Base-by-base conservation (phyloP, 1,140 invertebrate genomes). In the Aphelinus certus region DNA sequence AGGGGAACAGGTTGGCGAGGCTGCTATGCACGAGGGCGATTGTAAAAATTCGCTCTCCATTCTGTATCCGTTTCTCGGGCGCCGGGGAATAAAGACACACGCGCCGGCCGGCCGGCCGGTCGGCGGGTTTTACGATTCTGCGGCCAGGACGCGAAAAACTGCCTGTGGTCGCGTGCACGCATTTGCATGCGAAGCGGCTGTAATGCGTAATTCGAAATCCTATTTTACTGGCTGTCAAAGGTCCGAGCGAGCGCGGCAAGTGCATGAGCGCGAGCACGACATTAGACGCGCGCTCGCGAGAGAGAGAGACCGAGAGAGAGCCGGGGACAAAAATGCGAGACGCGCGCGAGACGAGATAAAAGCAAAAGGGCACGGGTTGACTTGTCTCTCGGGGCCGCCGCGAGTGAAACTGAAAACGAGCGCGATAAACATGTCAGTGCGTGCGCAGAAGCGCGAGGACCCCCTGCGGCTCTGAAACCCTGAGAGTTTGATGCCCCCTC, bases 341-440 rank as follows among this genome's bases (percentile, higher is more conserved):
- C 26, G 26, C 26, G 26, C 26, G 26, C 26, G 26, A 26, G 26
- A 26, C 26, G 26, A 26, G 26, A 26, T 26, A 26, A 53, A 51
- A 7, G 9, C 9, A 66, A 43, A 66, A 51, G 64, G 9, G 43
- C 10, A 66, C 1, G 64, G 26, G n/a, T 6, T 43, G 3, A 60
- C 26, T 60, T 7, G 26, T 26, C 42, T 60, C 58, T 63, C 76
- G 72, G 26, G 26, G 26, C 26, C 26, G 26, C 26, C 26, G 26
- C 77, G 78, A 81, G 77, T 81, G 80, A 75, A 79, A 68, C 58
- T 55, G 71, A 73, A 79, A 81, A 83, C 80, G 82, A 83, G 83
- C 68, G 81, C 82, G 81, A 85, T 85, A 85, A 85, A 85, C 82
- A 85, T 85, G 83, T 81, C 83, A 84, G 76, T 51, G 76, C 42